phyloP scores from a whole-genome alignment of 1,140 invertebrate species.

The Helicoverpa armigera region DNA sequence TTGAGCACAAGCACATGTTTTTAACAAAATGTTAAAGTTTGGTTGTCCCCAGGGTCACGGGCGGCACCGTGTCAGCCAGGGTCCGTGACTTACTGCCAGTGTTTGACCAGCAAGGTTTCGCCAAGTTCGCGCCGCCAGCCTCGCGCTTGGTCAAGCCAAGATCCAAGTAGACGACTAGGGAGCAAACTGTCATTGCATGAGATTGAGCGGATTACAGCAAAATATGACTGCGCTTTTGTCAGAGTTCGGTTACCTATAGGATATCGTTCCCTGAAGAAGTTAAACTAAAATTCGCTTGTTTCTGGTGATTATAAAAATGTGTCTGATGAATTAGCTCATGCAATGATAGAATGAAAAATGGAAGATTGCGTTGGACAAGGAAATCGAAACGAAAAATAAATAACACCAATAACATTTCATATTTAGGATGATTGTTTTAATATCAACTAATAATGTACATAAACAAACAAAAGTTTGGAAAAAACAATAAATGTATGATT shows the following conservation, averaged over 20 bases:
- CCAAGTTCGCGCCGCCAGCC: conserved; percentile 92
- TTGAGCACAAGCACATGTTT: conserved; percentile 33
- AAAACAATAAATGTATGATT: conserved; percentile 30
- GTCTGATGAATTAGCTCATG: neutral
- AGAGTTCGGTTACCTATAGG: neutral
- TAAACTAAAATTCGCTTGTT: neutral
- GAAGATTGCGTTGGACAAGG: conserved; percentile 33
- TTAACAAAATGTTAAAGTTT: conserved; percentile 57
- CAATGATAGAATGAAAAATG: conserved; percentile 11
- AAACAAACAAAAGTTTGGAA: conserved; percentile 33
- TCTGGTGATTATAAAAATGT: neutral
- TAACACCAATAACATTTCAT: conserved; percentile 33
- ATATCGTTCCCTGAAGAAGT: neutral
- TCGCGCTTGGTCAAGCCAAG: conserved; percentile 92
- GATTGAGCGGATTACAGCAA: neutral
- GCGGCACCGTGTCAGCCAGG: conserved; percentile 88
- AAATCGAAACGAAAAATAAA: conserved; percentile 50
- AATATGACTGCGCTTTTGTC: conserved; percentile 4
- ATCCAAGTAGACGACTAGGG: conserved; percentile 66
- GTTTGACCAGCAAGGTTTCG: conserved; percentile 93
- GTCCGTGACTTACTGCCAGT: conserved; percentile 92
- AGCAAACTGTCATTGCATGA: conserved; percentile 22
- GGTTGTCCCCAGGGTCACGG: conserved; percentile 84
- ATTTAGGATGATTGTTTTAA: conserved; percentile 46
- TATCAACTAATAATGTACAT: conserved; percentile 49